A percentile compares a stretch with the other conserved stretches of the same genome.
Evolutionary conservation across 2,888 invertebrate species (phyloP).

Genomic region (Punctoribates punctum): DNA sequence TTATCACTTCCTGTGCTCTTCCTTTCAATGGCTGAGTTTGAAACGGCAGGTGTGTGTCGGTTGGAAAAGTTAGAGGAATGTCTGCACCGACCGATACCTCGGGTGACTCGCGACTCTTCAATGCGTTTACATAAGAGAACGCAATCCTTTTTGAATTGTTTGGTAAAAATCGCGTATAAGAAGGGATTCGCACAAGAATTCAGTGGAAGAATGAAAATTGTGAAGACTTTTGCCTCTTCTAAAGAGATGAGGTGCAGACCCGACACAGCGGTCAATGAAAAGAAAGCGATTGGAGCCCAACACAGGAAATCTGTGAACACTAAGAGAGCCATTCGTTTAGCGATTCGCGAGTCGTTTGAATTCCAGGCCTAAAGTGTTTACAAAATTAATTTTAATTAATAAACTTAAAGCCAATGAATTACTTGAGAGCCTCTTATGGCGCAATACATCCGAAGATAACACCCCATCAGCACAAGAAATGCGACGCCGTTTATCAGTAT

Average conservation of each 20-base stretch:
- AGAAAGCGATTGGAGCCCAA: slow-evolving; percentile 97
- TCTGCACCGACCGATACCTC: slow-evolving; percentile 77
- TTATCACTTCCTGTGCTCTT: slow-evolving; percentile 54
- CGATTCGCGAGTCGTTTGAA: slow-evolving; percentile 91
- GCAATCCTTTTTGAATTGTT: slow-evolving; percentile 96
- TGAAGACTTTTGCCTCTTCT: slow-evolving; percentile 89
- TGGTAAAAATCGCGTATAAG: slow-evolving; percentile 93
- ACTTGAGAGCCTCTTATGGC: slow-evolving; percentile 80
- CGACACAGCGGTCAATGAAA: slow-evolving; percentile 87
- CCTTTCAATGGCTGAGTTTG: slow-evolving; percentile 75
- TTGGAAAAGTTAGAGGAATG: slow-evolving; percentile 84
- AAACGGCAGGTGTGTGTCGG: slow-evolving; percentile 79
- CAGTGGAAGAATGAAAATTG: slow-evolving; percentile 89
- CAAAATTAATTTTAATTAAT: too few relatives aligned
- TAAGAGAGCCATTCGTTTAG: slow-evolving; percentile 90
- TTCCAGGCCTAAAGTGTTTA: slow-evolving; percentile 71
- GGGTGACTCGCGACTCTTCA: slow-evolving; percentile 84
- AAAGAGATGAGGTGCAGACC: slow-evolving; percentile 84
- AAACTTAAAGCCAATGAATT: too few relatives aligned
- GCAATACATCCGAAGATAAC: slow-evolving; percentile 96
- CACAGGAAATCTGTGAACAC: slow-evolving; percentile 96
- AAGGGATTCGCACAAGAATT: slow-evolving; percentile 98
- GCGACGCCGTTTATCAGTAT: slow-evolving; percentile 90
- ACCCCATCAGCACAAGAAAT: slow-evolving; percentile 89
- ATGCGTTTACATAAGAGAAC: slow-evolving; percentile 92